These are phyloP conservation scores for Neofelis nebulosa DNA, from an alignment of 2,113 vertebrate species.

Conservation along the genomic window DNA sequence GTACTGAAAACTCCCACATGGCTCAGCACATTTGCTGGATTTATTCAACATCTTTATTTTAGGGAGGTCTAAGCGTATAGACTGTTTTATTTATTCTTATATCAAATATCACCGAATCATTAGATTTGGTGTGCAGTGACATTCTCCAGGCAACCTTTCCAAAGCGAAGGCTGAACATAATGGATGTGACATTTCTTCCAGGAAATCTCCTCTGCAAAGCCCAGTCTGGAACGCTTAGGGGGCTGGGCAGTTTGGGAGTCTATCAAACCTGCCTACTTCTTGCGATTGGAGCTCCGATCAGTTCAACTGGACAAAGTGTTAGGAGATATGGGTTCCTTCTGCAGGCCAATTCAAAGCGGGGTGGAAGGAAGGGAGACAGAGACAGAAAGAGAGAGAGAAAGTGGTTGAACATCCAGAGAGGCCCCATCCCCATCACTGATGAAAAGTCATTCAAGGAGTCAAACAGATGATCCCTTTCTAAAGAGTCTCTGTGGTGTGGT, in stretches of 20 bases:
- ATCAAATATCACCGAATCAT: conserved; percentile 64
- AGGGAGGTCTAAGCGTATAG: conserved; percentile 40
- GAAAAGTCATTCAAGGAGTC: not conserved
- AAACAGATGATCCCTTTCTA: not conserved
- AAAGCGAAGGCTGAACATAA: conserved; percentile 61
- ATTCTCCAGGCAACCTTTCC: conserved; percentile 69
- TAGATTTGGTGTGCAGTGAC: conserved; percentile 72
- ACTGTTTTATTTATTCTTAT: conserved; percentile 62
- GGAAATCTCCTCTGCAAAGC: conserved; percentile 46
- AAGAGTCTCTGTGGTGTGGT: not conserved
- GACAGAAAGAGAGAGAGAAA: not conserved
- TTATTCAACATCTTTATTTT: conserved; percentile 64
- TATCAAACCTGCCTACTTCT: conserved; percentile 12
- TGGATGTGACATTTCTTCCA: conserved; percentile 63
- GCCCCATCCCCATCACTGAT: not conserved
- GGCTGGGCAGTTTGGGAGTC: not conserved
- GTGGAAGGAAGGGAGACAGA: not conserved
- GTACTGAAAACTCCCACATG: conserved; percentile 18
- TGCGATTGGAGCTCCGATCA: not conserved
- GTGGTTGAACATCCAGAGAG: not conserved
- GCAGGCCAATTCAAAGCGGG: conserved; percentile 10
- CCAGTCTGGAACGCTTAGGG: not conserved
- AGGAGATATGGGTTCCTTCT: not conserved
- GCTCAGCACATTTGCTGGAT: conserved; percentile 51
- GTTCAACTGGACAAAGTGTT: conserved; percentile 42